Conservation (phyloP, 2,797 vertebrate genomes). For the Brotula barbata region DNA sequence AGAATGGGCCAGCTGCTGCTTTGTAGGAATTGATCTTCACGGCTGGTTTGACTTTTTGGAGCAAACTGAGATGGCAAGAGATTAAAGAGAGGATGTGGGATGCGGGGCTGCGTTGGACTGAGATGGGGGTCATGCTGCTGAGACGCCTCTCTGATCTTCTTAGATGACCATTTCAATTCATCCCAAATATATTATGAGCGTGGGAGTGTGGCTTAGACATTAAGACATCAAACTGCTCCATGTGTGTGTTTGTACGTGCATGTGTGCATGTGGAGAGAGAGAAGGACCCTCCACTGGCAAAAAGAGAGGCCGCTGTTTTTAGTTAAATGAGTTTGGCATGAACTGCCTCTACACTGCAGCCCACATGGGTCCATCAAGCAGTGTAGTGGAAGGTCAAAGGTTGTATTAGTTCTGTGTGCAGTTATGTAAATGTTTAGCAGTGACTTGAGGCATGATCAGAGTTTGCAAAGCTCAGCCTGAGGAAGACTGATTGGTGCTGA, state of each 20-base stretch:
- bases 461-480: conserved; percentile 33
- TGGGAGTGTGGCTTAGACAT: too few relatives aligned
- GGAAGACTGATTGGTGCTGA: conserved; percentile 61
- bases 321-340: conserved; percentile 41
- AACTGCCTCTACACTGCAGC: conserved; percentile 39
- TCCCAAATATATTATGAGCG: too few relatives aligned
- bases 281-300: conserved; percentile 27
- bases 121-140: too few relatives aligned
- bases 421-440: conserved; percentile 65
- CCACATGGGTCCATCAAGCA: conserved; percentile 13
- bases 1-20: too few relatives aligned
- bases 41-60: too few relatives aligned
- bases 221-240: too few relatives aligned
- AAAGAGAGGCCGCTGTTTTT: conserved; percentile 43
- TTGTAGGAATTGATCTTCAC: too few relatives aligned
- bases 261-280: conserved; percentile 16
- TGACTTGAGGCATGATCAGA: conserved; percentile 51
- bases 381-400: conserved; percentile 58
- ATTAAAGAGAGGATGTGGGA: neutral
- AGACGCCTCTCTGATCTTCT: too few relatives aligned
- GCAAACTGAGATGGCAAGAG: neutral
- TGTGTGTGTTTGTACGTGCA: neutral
- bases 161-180: too few relatives aligned
- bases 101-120: neutral
- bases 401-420: conserved; percentile 36